Base-by-base conservation (phyloP, 2,888 invertebrate species). In the Diarsia rubi region DNA sequence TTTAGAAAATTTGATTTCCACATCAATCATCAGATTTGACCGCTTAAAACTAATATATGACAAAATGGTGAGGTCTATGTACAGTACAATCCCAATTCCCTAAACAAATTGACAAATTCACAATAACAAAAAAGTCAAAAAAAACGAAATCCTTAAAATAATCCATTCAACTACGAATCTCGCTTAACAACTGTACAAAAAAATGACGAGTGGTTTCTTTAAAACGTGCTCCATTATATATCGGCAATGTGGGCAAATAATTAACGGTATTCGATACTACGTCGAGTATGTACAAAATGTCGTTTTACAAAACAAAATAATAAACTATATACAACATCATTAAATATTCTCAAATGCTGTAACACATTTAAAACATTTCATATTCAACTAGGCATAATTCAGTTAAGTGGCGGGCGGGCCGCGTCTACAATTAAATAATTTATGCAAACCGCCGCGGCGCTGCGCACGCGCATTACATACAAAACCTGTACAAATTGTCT, bases 91-190 rank as follows among this genome's bases (percentile, higher is more conserved):
- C 97, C 97, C 97, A 97, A 97, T 97, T 97, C 97, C 97, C 97
- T 97, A 97, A 97, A 97, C 91, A 97, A 97, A 97, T 97, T 97
- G 97, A 97, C 97, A 97, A 97, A 97, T 97, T 97, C 97, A 97
- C 97, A 97, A 94, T 97, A 97, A 97, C 96, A 97, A 97, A 96
- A 94, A 93, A 92, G 90, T 93, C 91, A 93, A 95, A 95, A 91
- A 76, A 95, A 95, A 93, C 87, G 70, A 87, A 94, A 93, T 91
- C 93, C 93, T 95, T 94, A 94, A 95, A 94, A 93, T 94, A 95
- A 94, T 94, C 93, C 93, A 94, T 95, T 95, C 94, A 94, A 93
- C 93, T 96, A 95, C 93, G 92, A 95, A 95, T 95, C 94, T 95
- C 94, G 92, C 93, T 93, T 92, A 96, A 96, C 95, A 95, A 96